Evolutionary conservation across 1,140 invertebrate species (phyloP).

Genomic region (Neoseiulus cucumeris): DNA sequence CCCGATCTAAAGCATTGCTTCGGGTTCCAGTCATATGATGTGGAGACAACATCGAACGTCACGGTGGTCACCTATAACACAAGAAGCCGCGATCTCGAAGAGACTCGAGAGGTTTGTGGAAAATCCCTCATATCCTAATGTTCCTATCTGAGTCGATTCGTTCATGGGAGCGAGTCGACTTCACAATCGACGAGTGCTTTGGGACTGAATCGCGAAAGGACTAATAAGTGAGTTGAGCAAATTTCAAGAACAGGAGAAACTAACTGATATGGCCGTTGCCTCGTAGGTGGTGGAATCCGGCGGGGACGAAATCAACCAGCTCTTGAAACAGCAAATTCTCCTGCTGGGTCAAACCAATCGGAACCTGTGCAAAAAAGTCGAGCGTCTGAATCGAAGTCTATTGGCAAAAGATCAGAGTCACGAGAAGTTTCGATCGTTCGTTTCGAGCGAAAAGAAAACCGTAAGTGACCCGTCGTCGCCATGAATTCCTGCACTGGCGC

Average conservation of each 20-base stretch:
- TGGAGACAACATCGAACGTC: not conserved
- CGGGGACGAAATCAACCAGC: not conserved
- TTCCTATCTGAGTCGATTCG: no score
- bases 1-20: not conserved
- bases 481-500: not conserved
- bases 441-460: not conserved
- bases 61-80: constrained; percentile 7
- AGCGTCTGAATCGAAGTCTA: not conserved
- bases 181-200: no score
- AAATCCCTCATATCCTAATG: no score
- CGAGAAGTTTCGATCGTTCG: not conserved
- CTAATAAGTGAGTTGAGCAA: no score
- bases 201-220: no score
- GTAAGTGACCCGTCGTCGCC: not conserved
- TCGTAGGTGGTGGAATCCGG: not conserved
- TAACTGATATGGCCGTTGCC: not conserved
- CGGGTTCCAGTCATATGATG: not conserved
- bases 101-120: not conserved
- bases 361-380: not conserved
- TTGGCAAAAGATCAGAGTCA: not conserved
- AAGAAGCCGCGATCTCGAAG: not conserved
- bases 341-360: not conserved
- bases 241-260: no score
- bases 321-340: not conserved
- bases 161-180: no score